These are phyloP conservation scores for Ctenosaura bakeri DNA, from an alignment of 2,797 vertebrate genomes.

Conservation along the genomic window DNA sequence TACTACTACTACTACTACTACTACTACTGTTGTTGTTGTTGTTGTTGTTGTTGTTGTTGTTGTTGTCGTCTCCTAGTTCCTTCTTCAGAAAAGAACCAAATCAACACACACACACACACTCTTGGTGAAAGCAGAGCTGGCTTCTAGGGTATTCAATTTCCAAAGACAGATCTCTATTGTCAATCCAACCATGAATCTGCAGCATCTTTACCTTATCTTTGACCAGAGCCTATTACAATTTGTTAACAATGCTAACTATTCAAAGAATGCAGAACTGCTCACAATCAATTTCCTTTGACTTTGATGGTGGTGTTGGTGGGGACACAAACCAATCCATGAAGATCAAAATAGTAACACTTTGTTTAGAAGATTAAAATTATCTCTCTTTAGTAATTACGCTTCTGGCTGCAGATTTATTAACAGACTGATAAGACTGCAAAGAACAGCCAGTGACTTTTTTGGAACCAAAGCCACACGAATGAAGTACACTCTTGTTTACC, in stretches of 20 bases:
- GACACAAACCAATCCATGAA: background rate
- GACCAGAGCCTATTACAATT: conserved; percentile 28
- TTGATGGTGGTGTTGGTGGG: background rate
- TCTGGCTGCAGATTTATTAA: conserved; percentile 13
- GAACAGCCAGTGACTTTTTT: background rate
- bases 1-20: too few species aligned
- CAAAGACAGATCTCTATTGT: background rate
- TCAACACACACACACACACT: background rate
- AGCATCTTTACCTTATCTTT: background rate
- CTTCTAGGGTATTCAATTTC: background rate
- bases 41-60: too few species aligned
- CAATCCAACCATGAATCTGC: background rate
- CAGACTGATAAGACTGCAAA: background rate
- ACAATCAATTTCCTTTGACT: conserved; percentile 32
- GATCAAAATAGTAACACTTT: conserved; percentile 17
- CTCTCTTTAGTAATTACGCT: background rate
- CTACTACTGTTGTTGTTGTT: too few species aligned
- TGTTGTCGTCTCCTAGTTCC: background rate
- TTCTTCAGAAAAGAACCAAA: background rate
- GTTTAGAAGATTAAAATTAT: conserved; percentile 8
- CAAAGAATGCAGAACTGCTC: conserved; percentile 36
- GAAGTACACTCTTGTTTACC: background rate
- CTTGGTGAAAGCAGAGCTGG: background rate
- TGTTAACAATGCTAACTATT: conserved; percentile 26
- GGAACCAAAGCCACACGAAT: conserved; percentile 24